A percentile compares a stretch with the other conserved stretches of the same genome.
Conservation (phyloP, 1,140 invertebrate genomes). For the Drosophila hydei region DNA sequence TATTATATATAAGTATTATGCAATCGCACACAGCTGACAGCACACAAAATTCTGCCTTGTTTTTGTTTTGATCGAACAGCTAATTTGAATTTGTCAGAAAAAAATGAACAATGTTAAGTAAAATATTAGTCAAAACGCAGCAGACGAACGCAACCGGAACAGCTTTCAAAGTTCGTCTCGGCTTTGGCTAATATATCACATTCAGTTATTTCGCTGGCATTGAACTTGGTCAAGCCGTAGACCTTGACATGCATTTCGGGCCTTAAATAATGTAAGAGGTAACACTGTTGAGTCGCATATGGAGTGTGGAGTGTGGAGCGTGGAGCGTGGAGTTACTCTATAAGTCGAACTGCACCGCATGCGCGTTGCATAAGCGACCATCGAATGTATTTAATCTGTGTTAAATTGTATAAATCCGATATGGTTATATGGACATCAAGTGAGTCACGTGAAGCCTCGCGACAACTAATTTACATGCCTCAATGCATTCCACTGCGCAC, state of each 20-base stretch:
- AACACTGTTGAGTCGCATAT: conserved; percentile 2
- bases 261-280: conserved; percentile 44
- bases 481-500: conserved; percentile 65
- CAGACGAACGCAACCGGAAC: conserved; percentile 32
- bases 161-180: not conserved
- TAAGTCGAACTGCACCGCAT: not conserved
- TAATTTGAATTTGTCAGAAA: not conserved
- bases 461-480: conserved; percentile 69
- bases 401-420: conserved; percentile 25
- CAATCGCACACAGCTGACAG: not conserved
- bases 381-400: conserved; percentile 34
- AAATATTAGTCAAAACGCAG: not conserved
- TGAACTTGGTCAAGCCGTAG: conserved; percentile 56
- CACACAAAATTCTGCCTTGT: not conserved
- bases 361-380: conserved; percentile 45
- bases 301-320: not conserved
- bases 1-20: no score
- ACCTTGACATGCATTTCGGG: conserved; percentile 60
- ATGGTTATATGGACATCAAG: conserved; percentile 33
- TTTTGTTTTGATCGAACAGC: not conserved
- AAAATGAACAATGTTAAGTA: no score
- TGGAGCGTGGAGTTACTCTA: conserved; percentile 38
- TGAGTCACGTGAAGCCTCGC: conserved; percentile 75
- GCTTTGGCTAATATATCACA: not conserved
- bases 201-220: conserved; percentile 36